A percentile compares a stretch with the other conserved stretches of the same genome.
Evolutionary conservation across 1,140 invertebrate species (phyloP).

Genomic region (Aleiodes sp.): DNA sequence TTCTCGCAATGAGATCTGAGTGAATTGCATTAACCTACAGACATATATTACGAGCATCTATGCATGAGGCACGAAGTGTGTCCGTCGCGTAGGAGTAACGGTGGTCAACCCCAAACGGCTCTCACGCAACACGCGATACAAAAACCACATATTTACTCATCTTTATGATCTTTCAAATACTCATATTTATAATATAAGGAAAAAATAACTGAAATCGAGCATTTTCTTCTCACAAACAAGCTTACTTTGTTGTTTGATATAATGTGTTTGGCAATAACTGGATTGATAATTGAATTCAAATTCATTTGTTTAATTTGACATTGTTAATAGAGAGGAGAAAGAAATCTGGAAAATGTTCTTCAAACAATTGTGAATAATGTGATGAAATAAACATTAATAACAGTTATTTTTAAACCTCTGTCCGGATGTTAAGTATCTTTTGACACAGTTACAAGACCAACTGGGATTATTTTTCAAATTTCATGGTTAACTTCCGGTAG

Average conservation of each 20-base stretch:
- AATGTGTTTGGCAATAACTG: too few species aligned
- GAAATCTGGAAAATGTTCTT: neutral
- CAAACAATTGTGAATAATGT: neutral
- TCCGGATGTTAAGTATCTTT: slow-evolving; percentile 27
- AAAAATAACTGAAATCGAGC: too few species aligned
- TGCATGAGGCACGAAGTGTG: slow-evolving; percentile 39
- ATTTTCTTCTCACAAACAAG: too few species aligned
- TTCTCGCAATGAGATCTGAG: slow-evolving; percentile 62
- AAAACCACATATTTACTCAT: neutral
- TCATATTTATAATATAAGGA: neutral
- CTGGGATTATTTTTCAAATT: slow-evolving; percentile 32
- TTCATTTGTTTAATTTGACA: too few species aligned
- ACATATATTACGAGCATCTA: slow-evolving; percentile 58
- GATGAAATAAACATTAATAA: slow-evolving; percentile 9
- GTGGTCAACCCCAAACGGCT: slow-evolving; percentile 36
- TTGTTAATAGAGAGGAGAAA: too few species aligned
- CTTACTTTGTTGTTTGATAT: too few species aligned
- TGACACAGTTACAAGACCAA: neutral
- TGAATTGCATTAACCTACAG: slow-evolving; percentile 67
- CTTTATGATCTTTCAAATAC: neutral
- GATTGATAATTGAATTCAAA: too few species aligned
- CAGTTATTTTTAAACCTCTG: slow-evolving; percentile 15
- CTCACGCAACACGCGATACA: slow-evolving; percentile 14
- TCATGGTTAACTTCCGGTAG: slow-evolving; percentile 25
- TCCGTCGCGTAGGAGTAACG: slow-evolving; percentile 40